These are phyloP conservation scores for Hyppa rectilinea DNA, from an alignment of 2,888 invertebrate genomes.

Conservation along the genomic window DNA sequence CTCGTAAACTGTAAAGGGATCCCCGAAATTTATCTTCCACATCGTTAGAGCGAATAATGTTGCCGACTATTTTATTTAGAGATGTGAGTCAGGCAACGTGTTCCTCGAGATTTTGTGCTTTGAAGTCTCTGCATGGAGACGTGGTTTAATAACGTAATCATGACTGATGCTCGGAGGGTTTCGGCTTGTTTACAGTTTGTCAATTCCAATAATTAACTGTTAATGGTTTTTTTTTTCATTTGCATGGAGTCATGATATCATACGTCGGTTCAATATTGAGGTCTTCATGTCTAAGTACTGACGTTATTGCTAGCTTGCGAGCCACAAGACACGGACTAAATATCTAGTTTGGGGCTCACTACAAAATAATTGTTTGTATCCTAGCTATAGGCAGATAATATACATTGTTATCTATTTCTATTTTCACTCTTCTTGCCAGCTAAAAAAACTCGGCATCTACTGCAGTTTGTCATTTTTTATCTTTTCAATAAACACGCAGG, in stretches of 20 bases:
- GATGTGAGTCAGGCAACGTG: conserved; percentile 58
- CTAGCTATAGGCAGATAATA: not conserved
- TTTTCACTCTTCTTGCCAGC: not conserved
- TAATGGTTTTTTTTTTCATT: conserved; percentile 32
- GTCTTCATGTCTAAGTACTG: not conserved
- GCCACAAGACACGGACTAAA: not conserved
- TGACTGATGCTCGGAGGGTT: conserved; percentile 11
- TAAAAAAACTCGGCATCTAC: not conserved
- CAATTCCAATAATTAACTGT: conserved; percentile 44
- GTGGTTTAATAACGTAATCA: conserved; percentile 54
- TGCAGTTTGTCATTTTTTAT: no score
- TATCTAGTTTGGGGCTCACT: not conserved
- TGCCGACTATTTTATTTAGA: conserved; percentile 79
- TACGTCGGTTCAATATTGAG: not conserved
- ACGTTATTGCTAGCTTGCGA: not conserved
- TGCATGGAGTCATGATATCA: not conserved
- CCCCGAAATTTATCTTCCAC: conserved; percentile 82
- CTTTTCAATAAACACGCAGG: not conserved
- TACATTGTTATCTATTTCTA: no score
- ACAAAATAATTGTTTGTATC: not conserved
- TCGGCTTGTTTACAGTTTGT: conserved; percentile 40
- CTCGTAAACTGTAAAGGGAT: conserved; percentile 80
- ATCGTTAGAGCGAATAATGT: conserved; percentile 84
- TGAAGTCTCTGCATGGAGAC: conserved; percentile 54
- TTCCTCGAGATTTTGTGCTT: conserved; percentile 51